A percentile compares a stretch with the other conserved stretches of the same genome.
These are phyloP conservation scores for Eonycteris spelaea DNA, from an alignment of 2,113 vertebrate genomes.

Conservation along the genomic window DNA sequence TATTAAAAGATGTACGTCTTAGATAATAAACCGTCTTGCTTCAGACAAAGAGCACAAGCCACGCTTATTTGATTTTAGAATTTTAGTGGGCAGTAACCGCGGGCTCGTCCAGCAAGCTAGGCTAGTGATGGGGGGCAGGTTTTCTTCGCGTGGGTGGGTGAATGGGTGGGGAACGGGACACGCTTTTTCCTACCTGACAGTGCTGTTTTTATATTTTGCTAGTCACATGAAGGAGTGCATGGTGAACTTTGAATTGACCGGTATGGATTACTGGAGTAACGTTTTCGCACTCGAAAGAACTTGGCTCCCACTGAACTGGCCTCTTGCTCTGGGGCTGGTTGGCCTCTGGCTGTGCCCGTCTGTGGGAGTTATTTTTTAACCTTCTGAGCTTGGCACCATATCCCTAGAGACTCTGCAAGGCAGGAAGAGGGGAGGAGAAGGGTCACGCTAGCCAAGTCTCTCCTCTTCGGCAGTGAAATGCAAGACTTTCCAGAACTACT, in stretches of 20 bases:
- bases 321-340: not conserved
- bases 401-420: not conserved
- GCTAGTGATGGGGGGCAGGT: not conserved
- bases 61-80: not conserved
- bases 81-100: not conserved
- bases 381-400: not conserved
- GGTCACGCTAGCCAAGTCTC: not conserved
- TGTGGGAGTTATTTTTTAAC: not conserved
- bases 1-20: not conserved
- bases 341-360: not conserved
- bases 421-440: not conserved
- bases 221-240: not conserved
- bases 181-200: not conserved
- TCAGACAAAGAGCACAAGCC: not conserved
- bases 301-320: not conserved
- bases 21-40: not conserved
- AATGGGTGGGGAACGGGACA: not conserved
- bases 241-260: not conserved
- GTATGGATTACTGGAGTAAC: not conserved
- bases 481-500: not conserved
- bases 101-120: not conserved
- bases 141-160: not conserved
- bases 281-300: not conserved
- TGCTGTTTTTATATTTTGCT: not conserved
- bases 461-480: not conserved